Conservation (phyloP, 2,113 vertebrate species). For the Toxostoma redivivum region DNA sequence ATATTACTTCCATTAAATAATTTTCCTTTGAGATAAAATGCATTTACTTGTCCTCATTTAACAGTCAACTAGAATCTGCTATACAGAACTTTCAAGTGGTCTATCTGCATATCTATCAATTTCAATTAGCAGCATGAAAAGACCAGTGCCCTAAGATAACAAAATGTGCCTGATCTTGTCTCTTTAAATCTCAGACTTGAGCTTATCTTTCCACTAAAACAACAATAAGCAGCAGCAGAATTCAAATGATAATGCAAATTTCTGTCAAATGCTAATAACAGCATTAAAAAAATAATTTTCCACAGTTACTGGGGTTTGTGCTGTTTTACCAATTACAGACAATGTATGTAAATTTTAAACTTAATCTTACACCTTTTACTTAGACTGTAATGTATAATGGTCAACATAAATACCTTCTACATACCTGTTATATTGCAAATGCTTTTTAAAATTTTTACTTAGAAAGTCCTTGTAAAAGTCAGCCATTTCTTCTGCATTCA, state of each 20-base stretch:
- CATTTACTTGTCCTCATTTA: background rate
- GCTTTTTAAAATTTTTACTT: conserved; percentile 84
- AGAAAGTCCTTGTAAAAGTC: conserved; percentile 93
- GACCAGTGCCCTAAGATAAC: background rate
- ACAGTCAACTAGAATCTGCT: background rate
- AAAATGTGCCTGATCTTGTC: background rate
- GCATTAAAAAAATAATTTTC: background rate
- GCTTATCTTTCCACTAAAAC: background rate
- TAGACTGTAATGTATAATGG: background rate
- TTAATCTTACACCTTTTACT: background rate
- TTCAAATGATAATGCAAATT: background rate
- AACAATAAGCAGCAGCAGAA: background rate
- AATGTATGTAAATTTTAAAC: background rate
- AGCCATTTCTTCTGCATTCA: conserved; percentile 91
- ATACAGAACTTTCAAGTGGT: background rate
- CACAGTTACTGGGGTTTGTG: background rate
- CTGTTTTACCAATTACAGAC: background rate
- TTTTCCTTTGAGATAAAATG: background rate
- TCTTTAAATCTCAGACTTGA: background rate
- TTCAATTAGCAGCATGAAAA: background rate
- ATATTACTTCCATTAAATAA: background rate
- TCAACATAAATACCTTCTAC: conserved; percentile 16
- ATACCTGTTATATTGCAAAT: conserved; percentile 90
- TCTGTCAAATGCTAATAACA: background rate
- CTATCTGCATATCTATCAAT: background rate